These are phyloP conservation scores for Sycophaga agraensis DNA, from an alignment of 1,140 invertebrate species.

Conservation along the genomic window DNA sequence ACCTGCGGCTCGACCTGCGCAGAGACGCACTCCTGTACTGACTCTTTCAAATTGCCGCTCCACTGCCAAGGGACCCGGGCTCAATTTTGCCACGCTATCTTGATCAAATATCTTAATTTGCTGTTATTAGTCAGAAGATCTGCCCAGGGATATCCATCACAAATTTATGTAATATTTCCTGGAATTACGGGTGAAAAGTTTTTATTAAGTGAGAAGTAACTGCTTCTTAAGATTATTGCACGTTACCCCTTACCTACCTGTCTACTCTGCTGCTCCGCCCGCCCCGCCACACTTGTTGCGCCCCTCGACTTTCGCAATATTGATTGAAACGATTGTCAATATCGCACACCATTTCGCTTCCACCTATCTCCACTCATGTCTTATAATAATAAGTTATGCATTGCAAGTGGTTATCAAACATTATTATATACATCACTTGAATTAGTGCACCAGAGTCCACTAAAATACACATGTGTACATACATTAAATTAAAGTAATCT, in stretches of 20 bases:
- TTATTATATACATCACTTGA: neutral
- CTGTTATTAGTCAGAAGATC: slow-evolving; percentile 4
- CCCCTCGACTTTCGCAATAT: neutral
- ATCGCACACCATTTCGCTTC: neutral
- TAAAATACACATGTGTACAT: too few relatives aligned
- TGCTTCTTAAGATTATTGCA: neutral
- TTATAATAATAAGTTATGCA: slow-evolving; percentile 4
- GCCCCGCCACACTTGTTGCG: too few relatives aligned
- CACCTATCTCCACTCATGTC: neutral
- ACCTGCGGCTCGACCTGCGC: too few relatives aligned
- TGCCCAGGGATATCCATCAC: slow-evolving; percentile 3
- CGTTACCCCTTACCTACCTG: too few relatives aligned
- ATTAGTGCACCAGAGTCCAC: too few relatives aligned
- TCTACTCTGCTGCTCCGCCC: too few relatives aligned
- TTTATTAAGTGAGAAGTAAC: slow-evolving; percentile 22
- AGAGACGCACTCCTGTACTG: too few relatives aligned
- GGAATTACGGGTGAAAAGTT: neutral
- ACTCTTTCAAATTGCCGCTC: neutral
- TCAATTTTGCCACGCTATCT: slow-evolving; percentile 8
- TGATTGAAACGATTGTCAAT: slow-evolving; percentile 13
- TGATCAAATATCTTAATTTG: slow-evolving; percentile 25
- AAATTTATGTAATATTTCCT: slow-evolving; percentile 7
- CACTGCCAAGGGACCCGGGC: too few relatives aligned
- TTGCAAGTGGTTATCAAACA: neutral
- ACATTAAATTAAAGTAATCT: too few relatives aligned